These are phyloP conservation scores for Fringilla coelebs DNA, from an alignment of 2,797 vertebrate species.

Conservation along the genomic window DNA sequence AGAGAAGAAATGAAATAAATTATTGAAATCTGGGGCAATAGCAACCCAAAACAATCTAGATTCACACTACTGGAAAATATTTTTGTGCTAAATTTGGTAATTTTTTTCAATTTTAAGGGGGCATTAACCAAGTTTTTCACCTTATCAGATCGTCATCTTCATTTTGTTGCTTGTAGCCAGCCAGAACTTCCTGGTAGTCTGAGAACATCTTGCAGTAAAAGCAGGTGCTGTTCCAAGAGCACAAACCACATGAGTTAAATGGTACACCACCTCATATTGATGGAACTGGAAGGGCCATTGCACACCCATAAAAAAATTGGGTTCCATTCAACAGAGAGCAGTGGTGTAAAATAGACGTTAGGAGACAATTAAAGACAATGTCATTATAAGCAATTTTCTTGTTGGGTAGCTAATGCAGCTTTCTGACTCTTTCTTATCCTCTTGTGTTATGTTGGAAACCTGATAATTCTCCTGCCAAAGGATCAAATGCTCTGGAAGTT, in stretches of 20 bases:
- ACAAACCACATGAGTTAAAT: background rate
- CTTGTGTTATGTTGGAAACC: background rate
- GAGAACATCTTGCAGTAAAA: background rate
- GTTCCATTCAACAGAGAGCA: background rate
- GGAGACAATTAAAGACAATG: background rate
- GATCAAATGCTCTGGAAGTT: background rate
- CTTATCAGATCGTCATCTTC: background rate
- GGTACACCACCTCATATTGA: rapidly evolving
- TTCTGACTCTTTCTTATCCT: background rate
- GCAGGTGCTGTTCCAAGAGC: background rate
- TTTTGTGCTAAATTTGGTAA: background rate
- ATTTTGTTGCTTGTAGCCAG: background rate
- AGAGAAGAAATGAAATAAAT: background rate
- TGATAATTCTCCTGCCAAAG: constrained; percentile 23
- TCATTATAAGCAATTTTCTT: background rate
- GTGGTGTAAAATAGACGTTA: background rate
- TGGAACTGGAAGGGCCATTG: background rate
- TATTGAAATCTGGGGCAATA: background rate
- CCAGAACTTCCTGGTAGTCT: background rate
- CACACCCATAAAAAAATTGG: background rate
- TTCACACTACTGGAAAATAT: background rate
- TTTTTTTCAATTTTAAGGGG: background rate
- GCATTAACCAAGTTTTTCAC: background rate
- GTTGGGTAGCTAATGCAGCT: background rate
- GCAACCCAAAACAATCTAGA: background rate